Evolutionary conservation across 2,797 vertebrate genomes (phyloP).

Genomic region (Microcaecilia unicolor): DNA sequence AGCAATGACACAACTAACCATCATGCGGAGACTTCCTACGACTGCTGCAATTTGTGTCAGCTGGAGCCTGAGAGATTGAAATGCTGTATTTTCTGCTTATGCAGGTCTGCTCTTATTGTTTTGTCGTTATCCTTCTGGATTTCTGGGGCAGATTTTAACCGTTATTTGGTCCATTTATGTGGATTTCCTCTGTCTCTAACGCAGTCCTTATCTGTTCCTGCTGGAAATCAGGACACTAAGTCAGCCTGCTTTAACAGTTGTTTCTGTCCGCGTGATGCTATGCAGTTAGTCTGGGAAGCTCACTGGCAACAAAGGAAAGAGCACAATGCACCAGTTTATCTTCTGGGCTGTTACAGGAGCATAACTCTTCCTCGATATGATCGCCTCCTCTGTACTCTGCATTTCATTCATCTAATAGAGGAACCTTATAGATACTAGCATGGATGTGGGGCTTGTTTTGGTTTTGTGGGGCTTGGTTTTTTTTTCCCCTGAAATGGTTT

Average conservation of each 20-base stretch:
- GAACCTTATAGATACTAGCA: conserved; percentile 40
- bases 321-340: conserved; percentile 46
- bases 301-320: conserved; percentile 57
- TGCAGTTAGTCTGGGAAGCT: conserved; percentile 47
- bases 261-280: conserved; percentile 47
- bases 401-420: conserved; percentile 41
- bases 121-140: conserved; percentile 3
- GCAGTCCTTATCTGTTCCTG: conserved; percentile 62
- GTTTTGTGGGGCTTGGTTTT: conserved; percentile 34
- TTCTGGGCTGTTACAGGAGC: conserved; percentile 47
- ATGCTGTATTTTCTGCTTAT: conserved; percentile 26
- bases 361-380: conserved; percentile 33
- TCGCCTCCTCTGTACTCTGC: conserved; percentile 19
- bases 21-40: conserved; percentile 49
- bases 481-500: conserved; percentile 59
- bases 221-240: conserved; percentile 52
- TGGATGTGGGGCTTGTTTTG: conserved; percentile 32
- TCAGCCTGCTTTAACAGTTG: conserved; percentile 47
- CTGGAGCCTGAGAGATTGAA: conserved; percentile 43
- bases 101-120: conserved; percentile 28
- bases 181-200: conserved; percentile 62
- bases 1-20: conserved; percentile 57
- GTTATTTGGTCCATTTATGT: conserved; percentile 43
- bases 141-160: conserved; percentile 41
- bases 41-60: conserved; percentile 41